Evolutionary conservation across 2,888 invertebrate genomes (phyloP), one percentile per base, ranked within the genome.

Genomic region (Drosophila mimica): DNA sequence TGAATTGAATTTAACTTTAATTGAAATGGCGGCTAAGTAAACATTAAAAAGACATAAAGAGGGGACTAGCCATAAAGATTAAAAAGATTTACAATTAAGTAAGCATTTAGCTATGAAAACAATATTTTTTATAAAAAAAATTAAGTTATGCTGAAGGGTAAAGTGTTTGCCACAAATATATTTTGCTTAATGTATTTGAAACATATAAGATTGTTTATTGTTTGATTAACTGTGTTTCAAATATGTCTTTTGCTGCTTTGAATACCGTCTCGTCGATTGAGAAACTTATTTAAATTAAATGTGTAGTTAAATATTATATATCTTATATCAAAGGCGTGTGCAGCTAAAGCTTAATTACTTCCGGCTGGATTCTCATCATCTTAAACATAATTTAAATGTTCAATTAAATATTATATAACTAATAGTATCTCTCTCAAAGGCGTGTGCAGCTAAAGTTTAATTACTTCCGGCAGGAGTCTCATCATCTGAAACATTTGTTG

Each of bases 1-100:
- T 43, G n/a, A 36, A 17, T 15, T 3, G 5, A 34, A 4, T 33
- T 33, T 34, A 57, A 53, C 48, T 48, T 70, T 58, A 51, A 64
- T 59, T 49, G 30, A 17, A 36, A 57, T 61, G 64, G 46, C 49
- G 56, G 28, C 3, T 25, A 15, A 15, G 3, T 1, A 20, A 53
- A 34, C 17, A 17, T 17, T 28, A 28, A 28, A 28, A 5, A 28
- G 0, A 17, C 8, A 28, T 25, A 25, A 34, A 15, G 1, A 34
- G 1, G 9, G 13, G 15, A 46, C n/a, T 15, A 7, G 0, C 20
- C 13, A 46, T 46, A 13, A 9, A 34, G 1, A 9, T 20, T 13
- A 13, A 33, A 20, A 15, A 33, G 13, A 0, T 15, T 7, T 33
- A 20, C 7, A 13, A 13, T 46, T 13, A 20, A 20, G 0, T 20